Base-by-base conservation (phyloP, 2,888 invertebrate species). In the Aplocera efformata region DNA sequence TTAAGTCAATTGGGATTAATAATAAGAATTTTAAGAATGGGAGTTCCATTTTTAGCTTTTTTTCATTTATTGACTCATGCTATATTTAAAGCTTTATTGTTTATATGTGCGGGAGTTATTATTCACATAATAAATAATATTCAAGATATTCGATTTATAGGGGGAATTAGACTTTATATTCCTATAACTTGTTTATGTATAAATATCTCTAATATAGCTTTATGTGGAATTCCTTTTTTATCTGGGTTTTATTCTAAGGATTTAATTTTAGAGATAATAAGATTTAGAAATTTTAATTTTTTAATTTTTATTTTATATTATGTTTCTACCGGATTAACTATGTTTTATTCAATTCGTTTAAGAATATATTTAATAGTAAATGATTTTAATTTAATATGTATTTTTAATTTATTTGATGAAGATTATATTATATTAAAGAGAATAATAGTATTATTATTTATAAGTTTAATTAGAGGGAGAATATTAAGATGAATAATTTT, bases 1-100 rank as follows among this genome's bases (percentile, higher is more conserved):
- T 89, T 94, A 76, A 94, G 93, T 1, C 94, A 94, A 67, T 83
- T 94, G 68, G 93, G 93, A 0, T 88, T 94, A 69, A 94, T 94
- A 89, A 91, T 94, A 72, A 89, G 90, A 77, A 86, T 89, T 79
- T 84, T 93, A 72, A 86, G 88, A 1, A 72, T 92, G 59, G 89
- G 90, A 0, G 77, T 88, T 45, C 63, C 67, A 51, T 72, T 88
- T 45, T 83, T 93, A 63, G 89, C 91, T 58, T 92, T 92, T 90
- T 93, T 93, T 90, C 93, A 94, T 90, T 76, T 93, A 67, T 78
- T 93, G 68, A 91, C 88, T 52, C 93, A 94, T 90, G 93, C 93
- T 47, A 88, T 94, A 79, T 94, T 94, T 92, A 94, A 94, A 52
- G 92, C 93, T 56, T 85, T 93, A 76, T 85, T 93, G 73, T 93